Base-by-base conservation (phyloP, 2,113 vertebrate species). In the Cynoglossus semilaevis region DNA sequence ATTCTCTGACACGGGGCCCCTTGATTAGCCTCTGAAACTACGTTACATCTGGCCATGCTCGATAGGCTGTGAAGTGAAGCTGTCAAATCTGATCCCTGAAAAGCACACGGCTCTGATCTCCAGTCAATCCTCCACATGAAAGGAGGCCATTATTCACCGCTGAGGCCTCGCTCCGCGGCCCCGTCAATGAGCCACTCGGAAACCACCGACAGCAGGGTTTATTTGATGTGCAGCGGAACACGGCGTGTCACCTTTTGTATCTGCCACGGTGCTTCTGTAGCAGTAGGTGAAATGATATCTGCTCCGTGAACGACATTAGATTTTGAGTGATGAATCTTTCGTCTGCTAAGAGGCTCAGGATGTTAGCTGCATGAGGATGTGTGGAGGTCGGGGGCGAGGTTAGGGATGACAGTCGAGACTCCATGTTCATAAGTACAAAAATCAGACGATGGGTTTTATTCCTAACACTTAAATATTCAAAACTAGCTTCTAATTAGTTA, bases 41-140 rank as follows among this genome's bases (percentile, higher is more conserved):
- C 44, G 72, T 63, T 65, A 66, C 67, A 60, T 76, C 58, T 70
- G 49, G 63, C 69, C 64, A 77, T 76, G 71, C 72, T 73, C 62
- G 69, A 73, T 66, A 38, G 63, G 18, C 60, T 60, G 58, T 66
- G 70, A 81, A 77, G 67, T 66, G 52, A 76, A 73, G 74, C 74
- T n/a, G 51, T 77, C 70, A 75, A 75, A 84, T 80, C 61, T 67
- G 79, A 84, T 75, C 79, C 71, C 65, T 77, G 82, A 85, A 82
- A 82, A 82, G 68, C 59, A 85, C 74, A 85, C 76, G 70, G 59
- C 51, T 46, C 70, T 70, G 71, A 79, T 51, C 75, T 74, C 57
- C 75, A 74, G 76, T 81, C 77, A 72, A 70, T 74, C 55, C 50
- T 64, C 16, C 65, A 49, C 35, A 48, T 80, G 63, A 85, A 82